Evolutionary conservation across 1,140 invertebrate species (phyloP), one percentile per base, ranked within the genome.

Genomic region (Drosophila sp.): DNA sequence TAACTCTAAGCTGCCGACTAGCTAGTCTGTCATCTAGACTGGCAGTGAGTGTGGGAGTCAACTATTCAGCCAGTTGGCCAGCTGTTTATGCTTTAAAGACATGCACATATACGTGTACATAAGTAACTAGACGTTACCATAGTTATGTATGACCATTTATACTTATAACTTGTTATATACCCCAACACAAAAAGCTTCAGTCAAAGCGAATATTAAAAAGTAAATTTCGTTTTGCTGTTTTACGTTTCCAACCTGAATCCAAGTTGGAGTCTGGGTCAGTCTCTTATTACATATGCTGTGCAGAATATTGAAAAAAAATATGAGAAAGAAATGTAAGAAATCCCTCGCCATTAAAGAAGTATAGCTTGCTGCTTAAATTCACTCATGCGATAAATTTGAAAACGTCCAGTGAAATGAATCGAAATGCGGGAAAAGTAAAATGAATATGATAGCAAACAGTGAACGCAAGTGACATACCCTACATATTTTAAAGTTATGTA

Each of bases 321-420:
- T 41, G 32, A 25, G 29, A 34, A 45, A 70, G 3, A 38, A 50
- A 50, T n/a, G 7, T 16, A 29, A 53, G 38, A 64, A 41, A 64
- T 38, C 4, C 54, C 45, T 2, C 61, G 58, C 75, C 75, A 75
- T 76, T 82, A 75, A 76, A 78, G 79, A 78, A 75, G 80, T 62
- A 64, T 71, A 80, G 67, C 81, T 81, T 63, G 67, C 73, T 80
- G 73, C 67, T 61, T 50, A 90, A 90, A 75, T 76, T 70, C 65
- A 58, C 56, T 87, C 72, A 71, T 82, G 87, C 77, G 87, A 80
- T 66, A 90, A 90, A 90, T 90, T 90, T 87, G 76, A 86, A 90
- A 90, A 82, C 78, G 82, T 73, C 80, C 80, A 84, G 73, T 80
- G 72, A 83, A 82, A 81, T 87, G 79, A 87, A 87, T 81, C 66